Conservation (phyloP, 1,140 invertebrate genomes). For the Drosophila santomea region DNA sequence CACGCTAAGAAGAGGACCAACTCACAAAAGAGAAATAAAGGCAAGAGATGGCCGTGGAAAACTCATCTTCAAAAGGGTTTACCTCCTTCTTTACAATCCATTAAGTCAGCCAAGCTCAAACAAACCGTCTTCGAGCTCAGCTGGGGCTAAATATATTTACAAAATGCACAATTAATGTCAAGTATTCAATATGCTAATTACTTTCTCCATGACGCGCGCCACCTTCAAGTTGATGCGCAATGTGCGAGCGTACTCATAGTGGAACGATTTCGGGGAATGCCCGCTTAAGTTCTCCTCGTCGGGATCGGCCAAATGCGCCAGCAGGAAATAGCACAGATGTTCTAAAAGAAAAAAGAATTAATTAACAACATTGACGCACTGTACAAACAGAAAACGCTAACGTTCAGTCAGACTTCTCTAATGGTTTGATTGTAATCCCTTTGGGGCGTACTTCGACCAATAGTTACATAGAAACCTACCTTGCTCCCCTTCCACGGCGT, state of each 20-base stretch:
- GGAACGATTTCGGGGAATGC: conserved; percentile 69
- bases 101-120: conserved; percentile 34
- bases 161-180: conserved; percentile 23
- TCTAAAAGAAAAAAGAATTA: conserved; percentile 45
- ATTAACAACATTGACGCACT: not conserved
- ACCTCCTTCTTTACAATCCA: conserved; percentile 56
- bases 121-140: conserved; percentile 23
- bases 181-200: conserved; percentile 54
- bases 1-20: conserved; percentile 18
- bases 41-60: conserved; percentile 28
- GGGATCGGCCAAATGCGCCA: conserved; percentile 74
- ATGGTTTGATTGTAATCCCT: too few relatives aligned
- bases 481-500: conserved; percentile 65
- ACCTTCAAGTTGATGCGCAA: conserved; percentile 71
- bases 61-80: conserved; percentile 4
- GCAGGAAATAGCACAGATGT: conserved; percentile 75
- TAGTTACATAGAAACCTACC: conserved; percentile 21
- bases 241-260: conserved; percentile 69
- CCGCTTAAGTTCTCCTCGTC: conserved; percentile 69
- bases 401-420: too few relatives aligned
- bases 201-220: conserved; percentile 71
- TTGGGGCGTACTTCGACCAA: too few relatives aligned
- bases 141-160: conserved; percentile 47
- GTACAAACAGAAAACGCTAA: too few relatives aligned
- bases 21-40: not conserved